Percentiles rank a stretch among this genome's conserved stretches.
These are phyloP conservation scores for Eretmocerus hayati DNA, from an alignment of 2,888 invertebrate genomes.

Conservation along the genomic window DNA sequence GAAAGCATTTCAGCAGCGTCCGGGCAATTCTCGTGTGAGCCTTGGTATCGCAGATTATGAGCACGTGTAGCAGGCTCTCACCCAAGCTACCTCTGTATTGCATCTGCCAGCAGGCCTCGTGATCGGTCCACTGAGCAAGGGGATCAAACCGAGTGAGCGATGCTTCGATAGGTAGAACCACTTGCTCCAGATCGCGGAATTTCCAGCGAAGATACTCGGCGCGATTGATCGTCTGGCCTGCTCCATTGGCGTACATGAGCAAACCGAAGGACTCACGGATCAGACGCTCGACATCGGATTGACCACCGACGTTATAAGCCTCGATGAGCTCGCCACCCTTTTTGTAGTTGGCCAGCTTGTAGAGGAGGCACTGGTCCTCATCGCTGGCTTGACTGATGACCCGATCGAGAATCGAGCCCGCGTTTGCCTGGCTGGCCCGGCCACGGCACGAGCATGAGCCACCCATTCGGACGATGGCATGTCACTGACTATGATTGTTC, in stretches of 20 bases:
- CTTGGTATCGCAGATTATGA: slow-evolving; percentile 90
- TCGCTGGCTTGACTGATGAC: slow-evolving; percentile 84
- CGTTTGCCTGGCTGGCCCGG: slow-evolving; percentile 44
- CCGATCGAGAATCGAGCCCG: slow-evolving; percentile 78
- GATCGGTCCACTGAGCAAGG: slow-evolving; percentile 79
- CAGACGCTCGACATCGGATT: slow-evolving; percentile 73
- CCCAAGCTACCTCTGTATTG: slow-evolving; percentile 91
- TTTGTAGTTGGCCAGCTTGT: slow-evolving; percentile 84
- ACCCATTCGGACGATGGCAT: slow-evolving; percentile 36
- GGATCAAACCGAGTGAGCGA: slow-evolving; percentile 80
- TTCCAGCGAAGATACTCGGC: slow-evolving; percentile 88
- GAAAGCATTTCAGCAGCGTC: slow-evolving; percentile 83
- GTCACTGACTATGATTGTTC: too few relatives aligned
- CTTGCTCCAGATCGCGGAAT: slow-evolving; percentile 73
- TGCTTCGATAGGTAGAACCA: slow-evolving; percentile 80
- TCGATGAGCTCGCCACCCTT: slow-evolving; percentile 86
- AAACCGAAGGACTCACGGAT: slow-evolving; percentile 81
- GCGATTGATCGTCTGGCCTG: slow-evolving; percentile 76
- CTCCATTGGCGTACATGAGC: slow-evolving; percentile 81
- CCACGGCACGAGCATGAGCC: slow-evolving; percentile 42
- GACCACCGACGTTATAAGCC: slow-evolving; percentile 78
- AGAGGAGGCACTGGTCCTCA: slow-evolving; percentile 79
- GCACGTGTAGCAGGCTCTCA: slow-evolving; percentile 88
- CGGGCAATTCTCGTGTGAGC: slow-evolving; percentile 78
- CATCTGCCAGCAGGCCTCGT: slow-evolving; percentile 97